Conservation (phyloP, 2,888 invertebrate species). For the Petrolisthes cinctipes region DNA sequence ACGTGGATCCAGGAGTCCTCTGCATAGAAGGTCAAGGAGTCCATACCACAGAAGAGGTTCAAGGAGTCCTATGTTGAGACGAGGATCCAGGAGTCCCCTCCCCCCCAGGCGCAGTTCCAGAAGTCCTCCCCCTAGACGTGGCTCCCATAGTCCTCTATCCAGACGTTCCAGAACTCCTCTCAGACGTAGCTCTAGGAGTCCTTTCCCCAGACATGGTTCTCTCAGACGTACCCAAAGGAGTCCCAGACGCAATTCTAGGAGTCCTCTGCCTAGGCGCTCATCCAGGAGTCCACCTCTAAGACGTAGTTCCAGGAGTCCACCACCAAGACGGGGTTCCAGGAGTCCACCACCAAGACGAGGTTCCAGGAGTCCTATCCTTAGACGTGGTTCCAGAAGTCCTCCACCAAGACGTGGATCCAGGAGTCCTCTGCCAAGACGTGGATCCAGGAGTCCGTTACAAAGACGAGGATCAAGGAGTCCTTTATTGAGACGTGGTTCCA, state of each 20-base stretch:
- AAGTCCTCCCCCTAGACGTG: constrained; percentile 13
- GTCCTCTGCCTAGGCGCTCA: constrained; percentile 1
- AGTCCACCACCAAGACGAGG: constrained; percentile 14
- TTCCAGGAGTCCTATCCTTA: constrained; percentile 28
- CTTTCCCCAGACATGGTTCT: neutral
- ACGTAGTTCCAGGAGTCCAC: constrained; percentile 33
- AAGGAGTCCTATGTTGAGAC: constrained; percentile 31
- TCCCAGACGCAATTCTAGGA: constrained; percentile 23
- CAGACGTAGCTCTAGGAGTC: constrained; percentile 11
- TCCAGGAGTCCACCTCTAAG: constrained; percentile 14
- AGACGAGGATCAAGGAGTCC: constrained; percentile 23
- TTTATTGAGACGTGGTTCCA: constrained; percentile 24
- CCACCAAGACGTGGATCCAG: constrained; percentile 25
- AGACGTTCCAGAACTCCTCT: constrained; percentile 11
- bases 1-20: constrained; percentile 27
- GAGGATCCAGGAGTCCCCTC: constrained; percentile 28
- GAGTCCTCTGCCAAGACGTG: constrained; percentile 29
- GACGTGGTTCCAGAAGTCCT: constrained; percentile 14
- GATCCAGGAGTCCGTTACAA: constrained; percentile 4
- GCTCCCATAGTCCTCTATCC: constrained; percentile 17
- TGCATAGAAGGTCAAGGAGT: constrained; percentile 36
- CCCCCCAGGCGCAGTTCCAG: constrained; percentile 22
- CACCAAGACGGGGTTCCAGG: constrained; percentile 14
- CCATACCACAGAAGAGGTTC: constrained; percentile 28
- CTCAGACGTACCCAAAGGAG: constrained; percentile 11